Percentiles rank a stretch among this genome's conserved stretches.
phyloP scores from a whole-genome alignment of 2,797 vertebrate genomes.

The Clarias fuscus region DNA sequence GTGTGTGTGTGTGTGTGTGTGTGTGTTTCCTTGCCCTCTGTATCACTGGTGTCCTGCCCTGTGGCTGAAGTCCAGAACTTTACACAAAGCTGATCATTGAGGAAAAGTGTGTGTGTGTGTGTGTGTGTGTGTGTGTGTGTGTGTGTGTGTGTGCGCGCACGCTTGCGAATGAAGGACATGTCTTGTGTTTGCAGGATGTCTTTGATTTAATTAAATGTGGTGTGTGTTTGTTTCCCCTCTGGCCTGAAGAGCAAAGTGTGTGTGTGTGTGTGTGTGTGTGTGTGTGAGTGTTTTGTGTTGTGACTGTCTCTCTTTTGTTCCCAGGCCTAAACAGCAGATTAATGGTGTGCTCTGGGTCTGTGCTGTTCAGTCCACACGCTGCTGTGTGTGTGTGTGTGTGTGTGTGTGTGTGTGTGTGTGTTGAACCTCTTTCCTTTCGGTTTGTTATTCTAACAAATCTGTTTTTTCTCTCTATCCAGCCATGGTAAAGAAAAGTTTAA shows the following conservation, averaged over 20 bases:
- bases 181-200: slow-evolving; percentile 33
- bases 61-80: slow-evolving; percentile 66
- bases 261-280: slow-evolving; percentile 6
- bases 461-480: neutral
- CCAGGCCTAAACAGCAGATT: slow-evolving; percentile 28
- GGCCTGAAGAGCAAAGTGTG: slow-evolving; percentile 20
- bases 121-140: slow-evolving; percentile 25
- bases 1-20: slow-evolving; percentile 54
- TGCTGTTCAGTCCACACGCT: neutral
- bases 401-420: slow-evolving; percentile 10
- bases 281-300: neutral
- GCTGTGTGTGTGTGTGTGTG: neutral
- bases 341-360: slow-evolving; percentile 2
- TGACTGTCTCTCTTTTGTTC: slow-evolving; percentile 14
- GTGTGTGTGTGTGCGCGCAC: slow-evolving; percentile 3
- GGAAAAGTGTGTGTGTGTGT: slow-evolving; percentile 39
- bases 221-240: slow-evolving; percentile 45
- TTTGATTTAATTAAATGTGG: slow-evolving; percentile 46
- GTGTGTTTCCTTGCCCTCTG: slow-evolving; percentile 37
- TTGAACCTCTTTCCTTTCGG: neutral
- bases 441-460: neutral
- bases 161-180: neutral
- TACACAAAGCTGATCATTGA: slow-evolving; percentile 71
- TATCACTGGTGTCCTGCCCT: slow-evolving; percentile 63
- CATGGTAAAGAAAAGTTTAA: neutral